Evolutionary conservation across 2,888 invertebrate species (phyloP), one percentile per base, ranked within the genome.

Genomic region (Acleris sparsana): DNA sequence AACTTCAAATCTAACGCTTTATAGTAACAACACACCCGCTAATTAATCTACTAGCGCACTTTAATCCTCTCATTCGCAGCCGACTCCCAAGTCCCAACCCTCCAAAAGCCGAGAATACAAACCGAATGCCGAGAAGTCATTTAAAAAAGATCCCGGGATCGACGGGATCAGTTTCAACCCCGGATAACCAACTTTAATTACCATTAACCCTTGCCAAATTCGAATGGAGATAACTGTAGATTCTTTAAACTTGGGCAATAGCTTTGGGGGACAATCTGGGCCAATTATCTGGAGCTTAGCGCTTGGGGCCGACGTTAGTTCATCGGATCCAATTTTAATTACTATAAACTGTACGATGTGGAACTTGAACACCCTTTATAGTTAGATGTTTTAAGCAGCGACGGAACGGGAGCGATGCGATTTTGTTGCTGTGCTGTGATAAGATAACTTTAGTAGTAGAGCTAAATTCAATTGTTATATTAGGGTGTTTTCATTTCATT

Each of bases 181-280:
- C 67, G 85, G 89, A 86, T 89, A 85, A 87, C 78, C 78, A 86
- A 89, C 78, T 91, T 89, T 88, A 88, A 90, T 90, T 86, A 80
- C 81, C 74, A 86, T 87, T 86, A 89, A 88, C 89, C 87, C 89
- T 86, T 86, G 83, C 87, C 85, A 83, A 85, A 86, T 83, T 73
- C 76, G 70, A 78, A 73, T 75, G 70, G 72, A 85, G 87, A 87
- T 86, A 88, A 80, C 85, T 85, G 83, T 80, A 85, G 83, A 88
- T 89, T 90, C 86, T 89, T 88, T 87, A 88, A 89, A 89, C 83
- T 88, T 86, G 71, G 81, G 75, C 85, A 80, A 83, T 83, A 80
- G 82, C 78, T 78, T 76, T 75, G 73, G 75, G 72, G 80, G 87
- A 86, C 87, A 86, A 89, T 89, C 89, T 85, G 77, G 75, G 74